Evolutionary conservation across 2,888 invertebrate genomes (phyloP).

Genomic region (Drosophila emarginata): DNA sequence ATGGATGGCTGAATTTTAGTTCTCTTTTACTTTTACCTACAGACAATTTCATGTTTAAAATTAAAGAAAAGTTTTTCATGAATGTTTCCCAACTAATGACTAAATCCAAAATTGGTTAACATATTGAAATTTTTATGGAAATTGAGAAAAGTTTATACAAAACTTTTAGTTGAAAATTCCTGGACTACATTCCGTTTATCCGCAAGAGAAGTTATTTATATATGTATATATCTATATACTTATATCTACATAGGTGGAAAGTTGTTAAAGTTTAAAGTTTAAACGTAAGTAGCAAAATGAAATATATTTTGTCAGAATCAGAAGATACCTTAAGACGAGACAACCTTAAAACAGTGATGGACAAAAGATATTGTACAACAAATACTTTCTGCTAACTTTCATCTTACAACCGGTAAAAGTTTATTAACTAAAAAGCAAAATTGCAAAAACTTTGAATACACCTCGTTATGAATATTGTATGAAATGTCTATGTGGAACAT

Average conservation of each 20-base stretch:
- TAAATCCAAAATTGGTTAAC: neutral
- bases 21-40: neutral
- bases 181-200: neutral
- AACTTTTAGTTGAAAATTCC: neutral
- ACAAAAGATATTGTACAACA: no score
- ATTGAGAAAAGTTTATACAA: neutral
- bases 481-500: constrained; percentile 5
- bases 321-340: no score
- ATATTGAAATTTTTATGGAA: neutral
- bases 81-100: neutral
- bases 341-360: no score
- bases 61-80: neutral
- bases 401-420: neutral
- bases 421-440: neutral
- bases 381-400: neutral
- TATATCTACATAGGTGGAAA: no score
- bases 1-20: neutral
- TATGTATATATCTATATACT: no score
- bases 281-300: no score
- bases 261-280: no score
- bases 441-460: neutral
- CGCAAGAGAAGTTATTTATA: neutral
- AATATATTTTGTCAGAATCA: no score
- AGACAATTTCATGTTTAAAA: neutral
- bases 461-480: constrained; percentile 2